phyloP scores from a whole-genome alignment of 2,888 invertebrate genomes.

The Ethmia dodecea region DNA sequence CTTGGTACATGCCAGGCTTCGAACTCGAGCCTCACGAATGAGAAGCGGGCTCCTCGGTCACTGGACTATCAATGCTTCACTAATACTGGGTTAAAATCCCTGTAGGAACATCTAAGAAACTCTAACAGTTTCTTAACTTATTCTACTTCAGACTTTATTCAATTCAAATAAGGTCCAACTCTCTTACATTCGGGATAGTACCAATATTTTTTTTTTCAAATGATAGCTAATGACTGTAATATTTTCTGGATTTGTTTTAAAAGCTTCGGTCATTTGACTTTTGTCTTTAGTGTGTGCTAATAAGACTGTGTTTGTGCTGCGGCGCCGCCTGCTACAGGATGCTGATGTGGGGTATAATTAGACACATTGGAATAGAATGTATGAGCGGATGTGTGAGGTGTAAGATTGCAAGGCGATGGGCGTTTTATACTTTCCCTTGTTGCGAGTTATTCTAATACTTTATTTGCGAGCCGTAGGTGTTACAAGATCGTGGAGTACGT shows the following conservation, averaged over 20 bases:
- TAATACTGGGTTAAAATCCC: too few species aligned
- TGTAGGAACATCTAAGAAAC: too few species aligned
- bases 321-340: constrained; percentile 39
- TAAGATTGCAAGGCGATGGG: constrained; percentile 39
- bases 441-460: neutral
- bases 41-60: too few species aligned
- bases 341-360: constrained; percentile 33
- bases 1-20: too few species aligned
- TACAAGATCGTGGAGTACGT: too few species aligned
- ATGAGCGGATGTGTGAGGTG: constrained; percentile 50
- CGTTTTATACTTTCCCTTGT: constrained; percentile 10
- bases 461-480: too few species aligned
- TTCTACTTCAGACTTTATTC: constrained; percentile 11
- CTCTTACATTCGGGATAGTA: constrained; percentile 9
- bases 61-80: too few species aligned
- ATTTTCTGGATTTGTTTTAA: constrained; percentile 41
- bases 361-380: constrained; percentile 44
- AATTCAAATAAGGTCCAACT: constrained; percentile 1
- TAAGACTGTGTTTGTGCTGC: constrained; percentile 25
- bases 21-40: too few species aligned
- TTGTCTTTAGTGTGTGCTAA: constrained; percentile 21
- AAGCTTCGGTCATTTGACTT: constrained; percentile 11
- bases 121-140: too few species aligned
- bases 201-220: constrained; percentile 30
- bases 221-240: constrained; percentile 47